These are phyloP conservation scores for Talpa occidentalis DNA, from an alignment of 2,113 vertebrate genomes.

Conservation along the genomic window DNA sequence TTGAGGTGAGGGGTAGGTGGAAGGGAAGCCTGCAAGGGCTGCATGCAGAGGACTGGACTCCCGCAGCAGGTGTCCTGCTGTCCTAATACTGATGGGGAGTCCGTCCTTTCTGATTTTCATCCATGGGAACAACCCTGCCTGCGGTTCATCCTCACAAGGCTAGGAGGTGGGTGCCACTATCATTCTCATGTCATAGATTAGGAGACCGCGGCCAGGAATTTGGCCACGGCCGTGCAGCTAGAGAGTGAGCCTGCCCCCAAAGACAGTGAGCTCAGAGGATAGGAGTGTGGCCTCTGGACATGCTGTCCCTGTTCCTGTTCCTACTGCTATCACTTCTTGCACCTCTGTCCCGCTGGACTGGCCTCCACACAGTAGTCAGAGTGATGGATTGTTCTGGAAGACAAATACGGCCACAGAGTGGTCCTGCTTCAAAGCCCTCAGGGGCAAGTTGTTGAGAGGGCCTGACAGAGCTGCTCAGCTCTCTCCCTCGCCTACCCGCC, in stretches of 20 bases:
- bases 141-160: neutral
- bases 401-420: neutral
- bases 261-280: neutral
- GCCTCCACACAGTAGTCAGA: too few relatives aligned
- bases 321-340: neutral
- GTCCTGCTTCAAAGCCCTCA: neutral
- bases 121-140: neutral
- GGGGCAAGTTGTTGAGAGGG: too few relatives aligned
- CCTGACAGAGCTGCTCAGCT: neutral
- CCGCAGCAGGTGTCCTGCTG: too few relatives aligned
- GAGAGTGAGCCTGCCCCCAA: rapidly evolving
- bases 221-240: neutral
- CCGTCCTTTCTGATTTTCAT: neutral
- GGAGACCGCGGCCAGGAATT: neutral
- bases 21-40: too few relatives aligned
- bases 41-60: too few relatives aligned
- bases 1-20: neutral
- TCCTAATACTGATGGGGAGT: neutral
- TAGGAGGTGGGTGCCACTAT: neutral
- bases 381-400: neutral
- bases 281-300: rapidly evolving
- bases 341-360: too few relatives aligned
- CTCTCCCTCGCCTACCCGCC: rapidly evolving
- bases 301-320: rapidly evolving
- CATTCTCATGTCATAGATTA: neutral